Base-by-base conservation (phyloP, 2,888 invertebrate species). In the Epinotia ramella region DNA sequence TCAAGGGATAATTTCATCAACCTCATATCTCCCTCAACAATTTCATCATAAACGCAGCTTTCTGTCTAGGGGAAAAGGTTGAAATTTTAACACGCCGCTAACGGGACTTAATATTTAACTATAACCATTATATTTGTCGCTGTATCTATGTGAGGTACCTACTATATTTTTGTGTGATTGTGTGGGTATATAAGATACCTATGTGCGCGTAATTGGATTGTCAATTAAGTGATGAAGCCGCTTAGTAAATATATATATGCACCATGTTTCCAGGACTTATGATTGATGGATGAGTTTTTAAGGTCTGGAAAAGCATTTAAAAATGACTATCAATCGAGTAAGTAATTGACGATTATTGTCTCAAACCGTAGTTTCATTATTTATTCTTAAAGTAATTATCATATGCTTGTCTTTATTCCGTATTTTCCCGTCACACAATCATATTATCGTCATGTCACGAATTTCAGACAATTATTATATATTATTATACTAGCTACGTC, bases 161-260 rank as follows among this genome's bases (percentile, higher is more conserved):
- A 40, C 6, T 53, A 53, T 53, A 53, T 53, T 53, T 53, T 53
- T 53, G n/a, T 53, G 53, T 53, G 49, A 49, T 49, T 49, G 12
- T 44, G 44, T 69, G 60, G 53, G 40, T 71, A 18, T 56, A 16
- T 18, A 28, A 13, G 20, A 0, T 44, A 53, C 60, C 0, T 20
- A 18, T 60, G n/a, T 44, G 18, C 56, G 12, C 13, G 59, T 69
- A 69, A 69, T 44, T 69, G 69, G 69, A 60, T 68, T 59, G 69
- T 46, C 59, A 44, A 69, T 69, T 60, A 69, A 59, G 46, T 59
- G 69, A 69, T 69, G 44, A 60, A 44, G 24, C 46, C 69, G 60
- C 60, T 57, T 60, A 69, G 44, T 59, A n/a, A 46, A 7, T 49
- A 44, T 69, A 16, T 46, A 68, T 16, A 16, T 40, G 18, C 33